Evolutionary conservation across 2,888 invertebrate genomes (phyloP), one percentile per base, ranked within the genome.

Genomic region (Hedya salicella): DNA sequence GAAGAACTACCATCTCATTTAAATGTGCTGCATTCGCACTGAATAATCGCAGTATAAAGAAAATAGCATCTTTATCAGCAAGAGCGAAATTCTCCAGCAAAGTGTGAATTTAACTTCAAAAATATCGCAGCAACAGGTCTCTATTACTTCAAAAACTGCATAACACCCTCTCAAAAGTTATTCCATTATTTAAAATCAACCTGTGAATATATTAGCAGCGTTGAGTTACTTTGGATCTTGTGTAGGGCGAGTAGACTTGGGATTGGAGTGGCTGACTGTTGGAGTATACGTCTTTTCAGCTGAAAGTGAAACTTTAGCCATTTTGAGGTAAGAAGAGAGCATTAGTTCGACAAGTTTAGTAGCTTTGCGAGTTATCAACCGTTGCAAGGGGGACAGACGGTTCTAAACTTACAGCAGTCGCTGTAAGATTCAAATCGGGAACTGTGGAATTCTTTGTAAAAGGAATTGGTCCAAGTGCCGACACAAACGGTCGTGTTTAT

Each of bases 301-400:
- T 69, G 71, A 69, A 71, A 73, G 67, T 66, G 67, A 75, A 88
- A 89, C 83, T 88, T 87, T 78, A 79, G 79, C 87, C 86, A 86
- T 89, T 89, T 87, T 82, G 86, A 85, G 87, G 88, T 83, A 85
- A 83, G 86, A 85, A 87, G 85, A 83, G 87, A 83, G 87, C 87
- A 88, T 89, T 89, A 89, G 88, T 88, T 88, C 85, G 86, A 88
- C 87, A 88, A 88, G 83, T 87, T 85, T 83, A 81, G 87, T 79
- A 78, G 82, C 83, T 86, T 84, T 84, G 83, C 81, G 77, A 83
- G 84, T 83, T 83, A 87, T 87, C 67, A 72, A 74, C 72, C 73
- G 75, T 79, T 82, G 75, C 76, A 70, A 62, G 16, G 57, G 61
- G 52, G 67, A 5, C 16, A 49, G 62, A 68, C 67, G 61, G 78